phyloP scores from a whole-genome alignment of 1,140 invertebrate genomes.

The Tetramorium parvispinum region DNA sequence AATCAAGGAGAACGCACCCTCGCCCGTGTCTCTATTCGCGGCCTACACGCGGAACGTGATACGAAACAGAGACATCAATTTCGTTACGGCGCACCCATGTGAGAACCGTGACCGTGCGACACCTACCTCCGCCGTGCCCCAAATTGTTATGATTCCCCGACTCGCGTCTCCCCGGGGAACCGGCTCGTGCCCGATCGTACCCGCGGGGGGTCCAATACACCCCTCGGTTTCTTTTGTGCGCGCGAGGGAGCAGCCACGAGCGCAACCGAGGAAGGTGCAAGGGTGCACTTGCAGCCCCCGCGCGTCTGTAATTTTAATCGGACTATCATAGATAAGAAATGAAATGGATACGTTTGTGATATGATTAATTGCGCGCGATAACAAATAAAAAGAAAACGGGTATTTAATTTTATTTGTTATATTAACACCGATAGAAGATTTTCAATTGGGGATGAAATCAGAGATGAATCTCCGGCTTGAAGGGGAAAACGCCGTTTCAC shows the following conservation, averaged over 20 bases:
- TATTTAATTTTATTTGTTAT: background rate
- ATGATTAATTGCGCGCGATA: background rate
- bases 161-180: constrained; percentile 68
- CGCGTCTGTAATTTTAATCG: constrained; percentile 11
- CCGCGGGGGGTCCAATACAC: constrained; percentile 32
- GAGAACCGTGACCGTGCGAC: constrained; percentile 76
- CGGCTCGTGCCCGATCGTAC: constrained; percentile 69
- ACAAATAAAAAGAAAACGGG: background rate
- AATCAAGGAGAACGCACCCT: constrained; percentile 66
- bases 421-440: background rate
- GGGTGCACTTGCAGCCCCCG: background rate
- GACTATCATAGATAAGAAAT: background rate
- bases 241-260: background rate
- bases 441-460: too few species aligned
- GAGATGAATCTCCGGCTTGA: constrained; percentile 10
- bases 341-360: background rate
- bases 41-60: constrained; percentile 73
- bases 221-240: constrained; percentile 47
- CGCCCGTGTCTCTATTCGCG: constrained; percentile 25
- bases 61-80: constrained; percentile 77
- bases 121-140: constrained; percentile 72
- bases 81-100: constrained; percentile 70
- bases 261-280: background rate
- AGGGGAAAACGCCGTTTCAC: background rate
- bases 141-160: constrained; percentile 76